Base-by-base conservation (phyloP, 1,140 invertebrate species). In the Goniozus legneri region DNA sequence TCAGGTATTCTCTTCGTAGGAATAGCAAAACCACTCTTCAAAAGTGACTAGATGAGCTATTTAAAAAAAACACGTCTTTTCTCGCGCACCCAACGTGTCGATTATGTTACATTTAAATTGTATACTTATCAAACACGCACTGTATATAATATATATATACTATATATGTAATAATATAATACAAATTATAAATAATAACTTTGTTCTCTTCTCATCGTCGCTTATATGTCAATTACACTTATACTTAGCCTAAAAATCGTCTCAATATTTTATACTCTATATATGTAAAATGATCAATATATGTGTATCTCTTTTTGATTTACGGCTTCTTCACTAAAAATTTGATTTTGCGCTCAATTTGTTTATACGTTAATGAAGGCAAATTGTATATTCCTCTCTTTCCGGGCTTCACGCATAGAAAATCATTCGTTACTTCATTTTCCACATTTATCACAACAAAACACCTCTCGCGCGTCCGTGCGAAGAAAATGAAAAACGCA, bases 341-440 rank as follows among this genome's bases (percentile, higher is more conserved):
- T 76, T 76, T 76, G 73, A 76, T 76, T 70, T 71, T 71, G 65
- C 60, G 73, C 73, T 76, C 73, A 69, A 68, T 69, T 71, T n/a
- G n/a, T n/a, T n/a, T n/a, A n/a, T n/a, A 67, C 45, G 52, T 69
- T 63, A 63, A 65, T 58, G 54, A 73, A 74, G 73, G 73, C 73
- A 75, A 75, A 67, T 58, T 53, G n/a, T n/a, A n/a, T n/a, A n/a
- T n/a, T n/a, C n/a, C n/a, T n/a, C n/a, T n/a, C n/a, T 27, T 27
- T 27, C 24, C 24, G 15, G 16, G 34, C 34, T 18, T n/a, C n/a
- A n/a, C n/a, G n/a, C n/a, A n/a, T n/a, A n/a, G n/a, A n/a, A n/a
- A n/a, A n/a, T n/a, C n/a, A n/a, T n/a, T n/a, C n/a, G n/a, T n/a
- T n/a, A n/a, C n/a, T n/a, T n/a, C n/a, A n/a, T n/a, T n/a, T n/a